Evolutionary conservation across 2,888 invertebrate species (phyloP).

Genomic region (Branchellion lobata): DNA sequence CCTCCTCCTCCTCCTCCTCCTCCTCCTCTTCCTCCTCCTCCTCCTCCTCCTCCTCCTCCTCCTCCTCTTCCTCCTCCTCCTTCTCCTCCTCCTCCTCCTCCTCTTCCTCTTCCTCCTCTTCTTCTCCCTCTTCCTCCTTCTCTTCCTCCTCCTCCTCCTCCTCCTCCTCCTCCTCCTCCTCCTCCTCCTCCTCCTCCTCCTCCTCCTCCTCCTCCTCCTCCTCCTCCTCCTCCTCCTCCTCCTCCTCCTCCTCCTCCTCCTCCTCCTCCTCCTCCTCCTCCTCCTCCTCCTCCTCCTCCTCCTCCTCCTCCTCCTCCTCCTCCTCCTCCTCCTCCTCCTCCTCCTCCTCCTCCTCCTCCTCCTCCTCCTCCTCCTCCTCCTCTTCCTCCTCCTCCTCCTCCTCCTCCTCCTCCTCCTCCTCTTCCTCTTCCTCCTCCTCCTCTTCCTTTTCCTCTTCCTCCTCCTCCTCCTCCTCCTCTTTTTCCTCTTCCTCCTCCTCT

Average conservation of each 20-base stretch:
- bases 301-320: not conserved
- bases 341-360: not conserved
- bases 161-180: not conserved
- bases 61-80: not conserved
- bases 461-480: not conserved
- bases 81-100: no score
- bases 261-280: not conserved
- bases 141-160: no score
- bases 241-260: not conserved
- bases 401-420: not conserved
- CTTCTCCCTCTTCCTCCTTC: no score
- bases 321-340: not conserved
- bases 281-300: not conserved
- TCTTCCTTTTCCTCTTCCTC: not conserved
- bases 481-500: not conserved
- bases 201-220: not conserved
- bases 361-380: not conserved
- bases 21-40: not conserved
- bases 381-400: not conserved
- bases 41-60: not conserved
- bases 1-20: not conserved
- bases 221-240: not conserved
- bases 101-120: no score
- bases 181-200: not conserved
- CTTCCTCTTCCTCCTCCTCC: not conserved